Evolutionary conservation across 1,140 invertebrate genomes (phyloP), one percentile per base, ranked within the genome.

Genomic region (Apis florea): DNA sequence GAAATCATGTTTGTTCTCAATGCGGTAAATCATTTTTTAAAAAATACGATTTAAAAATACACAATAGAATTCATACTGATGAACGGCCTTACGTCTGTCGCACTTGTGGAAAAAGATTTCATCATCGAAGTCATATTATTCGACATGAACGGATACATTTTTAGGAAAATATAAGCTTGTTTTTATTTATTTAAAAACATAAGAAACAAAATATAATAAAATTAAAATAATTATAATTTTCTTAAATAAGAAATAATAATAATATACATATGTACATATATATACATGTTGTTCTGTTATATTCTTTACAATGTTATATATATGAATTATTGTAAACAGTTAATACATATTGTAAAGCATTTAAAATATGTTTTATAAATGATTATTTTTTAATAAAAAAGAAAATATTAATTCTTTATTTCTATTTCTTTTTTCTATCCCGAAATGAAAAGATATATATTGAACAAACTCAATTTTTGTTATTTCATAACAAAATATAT

Each of bases 31-130:
- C 90, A 1, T 93, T 93, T 71, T 93, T 93, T 77, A 93, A 93
- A n/a, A 92, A 91, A 49, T 92, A 91, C 40, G 92, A 93, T 58
- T 72, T 94, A 24, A 94, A 93, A 72, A 93, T 91, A 51, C 93
- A 94, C 51, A 88, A 79, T 26, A 88, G 94, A 75, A 93, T 92
- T 9, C 95, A 95, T 82, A 93, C 93, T n/a, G 93, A 94, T 15
- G 94, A 95, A 83, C 91, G 94, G 76, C 94, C 95, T 0, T 95
- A 94, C 83, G 87, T 93, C 21, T 95, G 95, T 85, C 91, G 88
- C 12, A 88, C 90, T 8, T 95, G 95, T 84, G 94, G 94, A 1
- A 94, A 94, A 75, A 88, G 92, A 4, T 95, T 95, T 89, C 91
- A 91, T 76, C 90, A 93, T 83, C 89, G 90, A 51, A 93, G 92